Percentiles rank a stretch among this genome's conserved stretches.
phyloP scores from a whole-genome alignment of 1,140 invertebrate species.

The Odontomachus brunneus region DNA sequence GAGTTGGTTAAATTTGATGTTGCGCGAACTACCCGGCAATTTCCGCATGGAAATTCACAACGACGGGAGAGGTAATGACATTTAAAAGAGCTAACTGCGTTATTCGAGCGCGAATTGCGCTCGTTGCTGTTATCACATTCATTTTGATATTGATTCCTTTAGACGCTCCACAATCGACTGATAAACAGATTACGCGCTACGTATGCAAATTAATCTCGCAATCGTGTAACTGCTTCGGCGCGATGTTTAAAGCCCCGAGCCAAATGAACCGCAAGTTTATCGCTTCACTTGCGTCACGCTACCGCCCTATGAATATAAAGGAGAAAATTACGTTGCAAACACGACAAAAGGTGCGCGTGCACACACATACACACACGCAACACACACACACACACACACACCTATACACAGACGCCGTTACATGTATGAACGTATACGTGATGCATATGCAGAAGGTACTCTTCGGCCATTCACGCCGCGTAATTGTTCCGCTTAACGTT shows the following conservation, averaged over 20 bases:
- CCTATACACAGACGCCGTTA: too few species aligned
- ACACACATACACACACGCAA: too few species aligned
- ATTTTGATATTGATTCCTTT: slow-evolving; percentile 33
- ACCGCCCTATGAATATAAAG: slow-evolving; percentile 53
- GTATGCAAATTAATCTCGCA: slow-evolving; percentile 47
- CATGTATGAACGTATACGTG: neutral
- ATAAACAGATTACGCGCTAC: slow-evolving; percentile 43
- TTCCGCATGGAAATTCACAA: slow-evolving; percentile 22
- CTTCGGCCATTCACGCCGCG: neutral
- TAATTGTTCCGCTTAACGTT: slow-evolving; percentile 18
- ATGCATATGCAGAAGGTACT: slow-evolving; percentile 11
- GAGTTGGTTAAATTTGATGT: neutral
- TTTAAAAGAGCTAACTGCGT: slow-evolving; percentile 20
- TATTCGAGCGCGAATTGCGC: slow-evolving; percentile 11
- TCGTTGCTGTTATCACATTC: slow-evolving; percentile 29
- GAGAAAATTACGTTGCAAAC: slow-evolving; percentile 44
- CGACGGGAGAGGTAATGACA: slow-evolving; percentile 15
- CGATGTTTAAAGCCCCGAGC: slow-evolving; percentile 34
- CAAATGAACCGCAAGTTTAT: slow-evolving; percentile 55
- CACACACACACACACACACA: too few species aligned
- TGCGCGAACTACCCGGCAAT: neutral
- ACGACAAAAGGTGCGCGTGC: slow-evolving; percentile 27
- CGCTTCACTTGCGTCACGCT: slow-evolving; percentile 51
- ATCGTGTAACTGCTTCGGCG: slow-evolving; percentile 33
- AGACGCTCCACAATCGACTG: slow-evolving; percentile 15